Conservation (phyloP, 2,113 vertebrate genomes). For the Eurystomus gularis region DNA sequence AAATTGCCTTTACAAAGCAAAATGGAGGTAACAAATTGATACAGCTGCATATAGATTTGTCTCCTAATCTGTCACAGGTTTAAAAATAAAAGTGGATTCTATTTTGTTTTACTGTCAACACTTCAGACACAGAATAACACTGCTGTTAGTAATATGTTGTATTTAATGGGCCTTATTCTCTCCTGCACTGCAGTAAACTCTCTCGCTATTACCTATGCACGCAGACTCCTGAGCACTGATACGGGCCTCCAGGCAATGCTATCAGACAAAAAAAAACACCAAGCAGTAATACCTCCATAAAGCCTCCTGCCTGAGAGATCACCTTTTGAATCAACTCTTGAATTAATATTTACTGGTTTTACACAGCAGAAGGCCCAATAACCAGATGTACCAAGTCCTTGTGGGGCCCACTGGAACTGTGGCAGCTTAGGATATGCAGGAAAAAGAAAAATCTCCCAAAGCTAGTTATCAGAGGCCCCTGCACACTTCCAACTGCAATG, state of each 20-base stretch:
- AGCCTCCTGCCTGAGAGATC: background rate
- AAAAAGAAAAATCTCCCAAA: background rate
- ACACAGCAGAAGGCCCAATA: background rate
- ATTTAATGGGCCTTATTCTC: background rate
- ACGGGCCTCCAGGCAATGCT: background rate
- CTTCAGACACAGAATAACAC: background rate
- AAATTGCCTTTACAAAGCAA: conserved; percentile 26
- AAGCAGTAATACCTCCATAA: background rate
- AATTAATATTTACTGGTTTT: background rate
- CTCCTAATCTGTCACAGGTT: conserved; percentile 11
- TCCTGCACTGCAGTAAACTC: background rate
- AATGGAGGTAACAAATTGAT: conserved; percentile 24
- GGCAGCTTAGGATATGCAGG: accelerated
- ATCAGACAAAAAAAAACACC: background rate
- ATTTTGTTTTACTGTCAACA: background rate
- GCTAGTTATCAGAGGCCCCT: background rate
- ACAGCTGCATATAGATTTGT: background rate
- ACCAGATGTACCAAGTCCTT: background rate
- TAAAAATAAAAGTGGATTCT: conserved; percentile 21
- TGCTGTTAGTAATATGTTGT: background rate
- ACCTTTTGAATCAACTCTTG: background rate
- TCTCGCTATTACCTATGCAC: background rate
- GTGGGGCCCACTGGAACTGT: background rate
- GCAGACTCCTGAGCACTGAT: background rate
- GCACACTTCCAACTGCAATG: background rate